phyloP scores from a whole-genome alignment of 2,888 invertebrate species.

The Rotaria socialis region DNA sequence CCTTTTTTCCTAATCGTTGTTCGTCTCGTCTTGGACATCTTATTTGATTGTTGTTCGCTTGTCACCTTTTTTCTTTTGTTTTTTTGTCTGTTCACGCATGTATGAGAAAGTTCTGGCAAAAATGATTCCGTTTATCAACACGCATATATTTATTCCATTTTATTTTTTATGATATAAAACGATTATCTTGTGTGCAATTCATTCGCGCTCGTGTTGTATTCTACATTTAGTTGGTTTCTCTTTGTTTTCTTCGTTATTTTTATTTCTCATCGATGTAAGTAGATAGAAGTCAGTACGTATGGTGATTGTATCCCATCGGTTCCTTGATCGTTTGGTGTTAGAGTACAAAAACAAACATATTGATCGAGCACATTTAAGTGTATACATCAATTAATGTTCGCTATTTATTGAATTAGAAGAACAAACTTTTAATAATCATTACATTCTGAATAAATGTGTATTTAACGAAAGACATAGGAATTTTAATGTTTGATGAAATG shows the following conservation, averaged over 20 bases:
- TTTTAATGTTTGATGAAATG: too few species aligned
- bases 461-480: too few species aligned
- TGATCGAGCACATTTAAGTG: neutral
- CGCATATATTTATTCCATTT: neutral
- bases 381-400: neutral
- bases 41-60: neutral
- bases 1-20: neutral
- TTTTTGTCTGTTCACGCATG: neutral
- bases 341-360: neutral
- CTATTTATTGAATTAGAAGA: neutral
- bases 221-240: slow-evolving; percentile 16
- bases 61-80: neutral
- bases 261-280: neutral
- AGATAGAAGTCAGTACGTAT: neutral
- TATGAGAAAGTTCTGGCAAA: neutral
- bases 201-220: neutral
- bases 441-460: neutral
- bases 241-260: neutral
- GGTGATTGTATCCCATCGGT: neutral
- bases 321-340: neutral
- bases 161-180: neutral
- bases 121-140: slow-evolving; percentile 1
- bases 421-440: neutral
- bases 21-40: neutral
- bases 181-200: neutral